phyloP scores from a whole-genome alignment of 2,888 invertebrate species.

The Drosophila nr. fundita region DNA sequence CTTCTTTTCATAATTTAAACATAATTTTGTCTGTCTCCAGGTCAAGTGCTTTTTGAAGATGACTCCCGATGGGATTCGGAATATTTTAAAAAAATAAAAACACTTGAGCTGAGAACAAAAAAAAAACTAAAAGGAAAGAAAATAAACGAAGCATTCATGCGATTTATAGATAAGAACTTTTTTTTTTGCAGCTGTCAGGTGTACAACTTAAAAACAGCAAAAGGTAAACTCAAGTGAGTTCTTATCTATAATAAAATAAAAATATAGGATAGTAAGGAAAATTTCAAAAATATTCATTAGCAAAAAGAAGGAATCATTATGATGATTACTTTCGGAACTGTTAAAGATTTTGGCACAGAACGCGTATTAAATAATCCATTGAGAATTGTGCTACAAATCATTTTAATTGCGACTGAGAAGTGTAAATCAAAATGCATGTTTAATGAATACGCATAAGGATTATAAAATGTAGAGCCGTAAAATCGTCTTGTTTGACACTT shows the following conservation, averaged over 20 bases:
- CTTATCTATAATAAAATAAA: slow-evolving; percentile 12
- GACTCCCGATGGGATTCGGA: not conserved
- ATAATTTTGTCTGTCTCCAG: not conserved
- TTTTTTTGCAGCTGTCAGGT: slow-evolving; percentile 39
- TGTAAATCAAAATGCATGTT: not conserved
- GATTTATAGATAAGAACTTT: slow-evolving; percentile 13
- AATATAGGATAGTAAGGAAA: not conserved
- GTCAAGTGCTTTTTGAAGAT: not conserved
- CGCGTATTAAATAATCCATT: not conserved
- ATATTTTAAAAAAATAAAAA: not conserved
- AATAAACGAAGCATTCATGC: too few species aligned
- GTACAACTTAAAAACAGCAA: slow-evolving; percentile 12
- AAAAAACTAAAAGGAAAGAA: not conserved
- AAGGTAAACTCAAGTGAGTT: slow-evolving; percentile 21
- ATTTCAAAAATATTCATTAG: not conserved
- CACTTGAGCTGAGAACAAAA: not conserved
- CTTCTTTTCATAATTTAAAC: not conserved
- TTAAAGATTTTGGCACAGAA: not conserved
- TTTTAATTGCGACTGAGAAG: not conserved
- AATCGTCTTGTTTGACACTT: slow-evolving; percentile 30
- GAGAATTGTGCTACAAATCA: not conserved
- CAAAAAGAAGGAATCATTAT: not conserved
- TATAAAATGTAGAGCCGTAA: slow-evolving; percentile 2
- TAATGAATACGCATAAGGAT: not conserved
- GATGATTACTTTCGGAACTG: not conserved